Conservation (phyloP, 2,888 invertebrate species). For the Pseudococcus jackbeardsleyi region DNA sequence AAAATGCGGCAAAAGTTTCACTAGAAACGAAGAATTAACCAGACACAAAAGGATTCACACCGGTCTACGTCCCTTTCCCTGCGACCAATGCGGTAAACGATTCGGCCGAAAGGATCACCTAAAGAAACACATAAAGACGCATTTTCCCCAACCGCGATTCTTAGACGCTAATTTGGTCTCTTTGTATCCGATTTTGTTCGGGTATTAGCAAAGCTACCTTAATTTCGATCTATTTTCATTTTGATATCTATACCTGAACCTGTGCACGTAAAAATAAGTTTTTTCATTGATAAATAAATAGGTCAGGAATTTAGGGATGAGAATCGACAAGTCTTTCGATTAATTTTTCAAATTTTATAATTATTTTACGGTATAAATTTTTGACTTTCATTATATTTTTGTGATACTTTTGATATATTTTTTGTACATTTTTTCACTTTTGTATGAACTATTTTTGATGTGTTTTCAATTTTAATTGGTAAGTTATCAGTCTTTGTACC, state of each 20-base stretch:
- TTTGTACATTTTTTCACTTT: not conserved
- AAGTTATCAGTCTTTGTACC: too few species aligned
- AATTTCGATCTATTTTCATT: not conserved
- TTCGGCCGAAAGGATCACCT: conserved; percentile 95
- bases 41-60: conserved; percentile 93
- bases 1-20: conserved; percentile 90
- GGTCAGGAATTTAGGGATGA: too few species aligned
- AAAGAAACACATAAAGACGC: conserved; percentile 92
- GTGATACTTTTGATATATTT: not conserved
- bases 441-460: not conserved
- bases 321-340: not conserved
- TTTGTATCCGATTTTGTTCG: conserved; percentile 65
- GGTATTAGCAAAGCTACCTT: conserved; percentile 48
- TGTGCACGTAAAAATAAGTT: not conserved
- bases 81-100: conserved; percentile 88
- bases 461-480: not conserved
- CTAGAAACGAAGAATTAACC: conserved; percentile 91
- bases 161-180: conserved; percentile 54
- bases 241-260: not conserved
- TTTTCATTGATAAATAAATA: not conserved
- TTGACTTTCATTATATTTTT: not conserved
- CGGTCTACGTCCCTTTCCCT: conserved; percentile 87
- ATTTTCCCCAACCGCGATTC: conserved; percentile 70
- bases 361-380: not conserved
- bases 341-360: not conserved